Conservation (phyloP, 2,888 invertebrate genomes). For the Hedychridium roseum region DNA sequence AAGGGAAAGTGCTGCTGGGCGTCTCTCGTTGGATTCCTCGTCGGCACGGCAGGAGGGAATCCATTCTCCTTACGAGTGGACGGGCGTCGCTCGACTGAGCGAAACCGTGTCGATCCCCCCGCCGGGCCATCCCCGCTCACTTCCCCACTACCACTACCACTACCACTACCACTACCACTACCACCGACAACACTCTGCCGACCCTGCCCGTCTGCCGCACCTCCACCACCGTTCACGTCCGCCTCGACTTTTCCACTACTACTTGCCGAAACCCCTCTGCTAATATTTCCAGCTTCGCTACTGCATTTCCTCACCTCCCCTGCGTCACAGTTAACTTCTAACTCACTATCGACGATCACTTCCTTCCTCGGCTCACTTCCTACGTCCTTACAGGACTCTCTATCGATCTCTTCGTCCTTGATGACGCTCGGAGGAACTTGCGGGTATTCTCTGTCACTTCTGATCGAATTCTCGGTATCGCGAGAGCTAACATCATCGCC, state of each 20-base stretch:
- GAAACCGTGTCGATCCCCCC: slow-evolving; percentile 58
- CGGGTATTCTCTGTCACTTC: too few species aligned
- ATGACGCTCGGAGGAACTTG: too few species aligned
- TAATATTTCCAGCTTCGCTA: slow-evolving; percentile 4
- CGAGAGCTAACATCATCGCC: too few species aligned
- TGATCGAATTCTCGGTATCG: too few species aligned
- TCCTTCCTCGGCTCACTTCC: too few species aligned
- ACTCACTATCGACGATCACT: too few species aligned
- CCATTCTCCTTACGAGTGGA: slow-evolving; percentile 57
- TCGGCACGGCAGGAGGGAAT: slow-evolving; percentile 56
- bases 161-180: slow-evolving; percentile 6
- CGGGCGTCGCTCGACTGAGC: slow-evolving; percentile 62
- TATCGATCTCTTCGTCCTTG: too few species aligned
- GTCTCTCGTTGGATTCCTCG: slow-evolving; percentile 58
- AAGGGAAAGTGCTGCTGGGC: slow-evolving; percentile 19
- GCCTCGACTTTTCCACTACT: slow-evolving; percentile 26
- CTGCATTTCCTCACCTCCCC: too few species aligned
- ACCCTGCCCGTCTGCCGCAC: slow-evolving; percentile 39
- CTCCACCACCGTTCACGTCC: slow-evolving; percentile 27
- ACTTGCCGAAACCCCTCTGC: slow-evolving; percentile 32
- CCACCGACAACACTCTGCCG: slow-evolving; percentile 44
- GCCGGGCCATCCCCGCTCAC: slow-evolving; percentile 44
- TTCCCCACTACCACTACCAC: slow-evolving; percentile 26
- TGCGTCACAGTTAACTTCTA: too few species aligned
- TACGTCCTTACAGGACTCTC: too few species aligned